Evolutionary conservation across 2,113 vertebrate genomes (phyloP).

Genomic region (Gymnarchus niloticus): DNA sequence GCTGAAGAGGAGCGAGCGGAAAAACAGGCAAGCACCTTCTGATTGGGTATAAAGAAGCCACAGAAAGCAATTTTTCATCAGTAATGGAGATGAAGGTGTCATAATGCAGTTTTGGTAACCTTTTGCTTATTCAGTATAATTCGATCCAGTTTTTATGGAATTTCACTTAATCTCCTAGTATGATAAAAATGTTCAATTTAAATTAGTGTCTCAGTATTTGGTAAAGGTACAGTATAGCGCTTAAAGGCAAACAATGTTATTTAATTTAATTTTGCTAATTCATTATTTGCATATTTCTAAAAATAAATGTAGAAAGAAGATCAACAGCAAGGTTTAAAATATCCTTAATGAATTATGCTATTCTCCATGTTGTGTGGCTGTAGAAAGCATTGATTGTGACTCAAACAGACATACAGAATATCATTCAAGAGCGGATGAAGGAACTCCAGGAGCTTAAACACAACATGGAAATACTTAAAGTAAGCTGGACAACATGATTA

Average conservation of each 20-base stretch:
- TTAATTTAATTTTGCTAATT: background rate
- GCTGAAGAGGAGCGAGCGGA: conserved; percentile 66
- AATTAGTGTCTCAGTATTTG: background rate
- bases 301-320: background rate
- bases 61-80: background rate
- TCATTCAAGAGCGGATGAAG: conserved; percentile 66
- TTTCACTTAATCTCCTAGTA: background rate
- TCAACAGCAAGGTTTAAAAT: background rate
- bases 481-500: conserved; percentile 32
- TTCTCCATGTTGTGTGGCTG: background rate
- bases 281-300: background rate
- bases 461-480: conserved; percentile 64
- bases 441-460: conserved; percentile 68
- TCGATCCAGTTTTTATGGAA: no score
- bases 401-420: conserved; percentile 61
- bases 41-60: background rate
- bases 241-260: background rate
- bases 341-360: background rate
- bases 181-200: background rate
- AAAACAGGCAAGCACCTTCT: conserved; percentile 57
- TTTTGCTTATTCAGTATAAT: background rate
- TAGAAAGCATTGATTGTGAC: conserved; percentile 50
- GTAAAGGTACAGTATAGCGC: background rate
- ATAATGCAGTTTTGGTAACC: background rate
- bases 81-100: background rate